Conservation (phyloP, 2,888 invertebrate genomes). For the Limnephilus auricula region DNA sequence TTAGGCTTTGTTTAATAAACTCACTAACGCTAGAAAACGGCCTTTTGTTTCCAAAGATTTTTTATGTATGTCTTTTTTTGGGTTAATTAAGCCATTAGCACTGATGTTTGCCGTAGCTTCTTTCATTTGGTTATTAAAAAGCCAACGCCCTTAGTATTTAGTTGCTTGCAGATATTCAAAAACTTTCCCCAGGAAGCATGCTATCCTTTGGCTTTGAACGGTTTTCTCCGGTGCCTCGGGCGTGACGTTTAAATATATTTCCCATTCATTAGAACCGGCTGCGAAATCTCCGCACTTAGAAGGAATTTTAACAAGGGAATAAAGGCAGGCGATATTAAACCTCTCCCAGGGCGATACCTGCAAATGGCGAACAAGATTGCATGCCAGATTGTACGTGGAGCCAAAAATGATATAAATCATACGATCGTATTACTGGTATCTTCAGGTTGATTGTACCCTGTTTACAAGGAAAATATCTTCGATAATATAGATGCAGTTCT, state of each 20-base stretch:
- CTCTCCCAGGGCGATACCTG: conserved; percentile 1
- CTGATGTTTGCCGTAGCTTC: not conserved
- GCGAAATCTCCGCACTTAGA: conserved; percentile 2
- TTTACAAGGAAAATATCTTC: not conserved
- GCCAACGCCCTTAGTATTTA: not conserved
- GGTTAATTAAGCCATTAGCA: not conserved
- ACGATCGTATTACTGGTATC: not conserved
- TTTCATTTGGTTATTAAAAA: not conserved
- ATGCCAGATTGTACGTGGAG: conserved; percentile 3
- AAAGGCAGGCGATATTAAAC: conserved; percentile 12
- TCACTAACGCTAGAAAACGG: not conserved
- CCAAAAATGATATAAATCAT: not conserved
- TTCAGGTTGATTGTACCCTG: not conserved
- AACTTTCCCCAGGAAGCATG: not conserved
- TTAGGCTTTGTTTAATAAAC: too few relatives aligned
- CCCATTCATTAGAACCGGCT: conserved; percentile 23
- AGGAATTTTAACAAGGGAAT: conserved; percentile 40
- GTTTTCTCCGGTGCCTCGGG: conserved; percentile 12
- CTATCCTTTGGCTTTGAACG: not conserved
- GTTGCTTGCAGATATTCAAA: not conserved
- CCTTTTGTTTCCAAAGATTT: not conserved
- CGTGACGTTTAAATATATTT: conserved; percentile 16
- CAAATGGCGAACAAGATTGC: not conserved
- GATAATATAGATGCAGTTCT: not conserved
- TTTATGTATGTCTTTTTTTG: not conserved